Evolutionary conservation across 2,113 vertebrate genomes (phyloP), one percentile per base, ranked within the genome.

Genomic region (Anas platyrhynchos): DNA sequence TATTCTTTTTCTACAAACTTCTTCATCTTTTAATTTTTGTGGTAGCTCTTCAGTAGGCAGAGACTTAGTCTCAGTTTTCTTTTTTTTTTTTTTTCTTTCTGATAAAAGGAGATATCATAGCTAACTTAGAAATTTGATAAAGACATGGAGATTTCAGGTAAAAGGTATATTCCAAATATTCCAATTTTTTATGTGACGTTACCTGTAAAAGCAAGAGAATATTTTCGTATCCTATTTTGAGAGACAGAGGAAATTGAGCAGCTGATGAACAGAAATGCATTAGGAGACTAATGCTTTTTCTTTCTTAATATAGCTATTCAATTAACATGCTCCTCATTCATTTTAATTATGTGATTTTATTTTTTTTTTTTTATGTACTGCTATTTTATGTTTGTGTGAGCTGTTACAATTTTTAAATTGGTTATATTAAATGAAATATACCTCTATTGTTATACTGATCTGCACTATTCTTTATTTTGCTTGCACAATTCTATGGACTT

Each of bases 211-310:
- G 36, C 29, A 82, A 72, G n/a, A 86, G 43, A 78, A 72, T 93
- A 78, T 94, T 92, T 92, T 92, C 56, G 75, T 82, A 89, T 93
- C 83, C 77, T 92, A 34, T 81, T 92, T 75, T 82, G 62, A 89
- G 73, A 93, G 32, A 83, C 22, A 93, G 61, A 94, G 81, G 74
- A 92, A 95, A 95, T 73, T 82, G 62, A 84, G 54, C 56, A 87
- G 48, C 48, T 94, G 86, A 68, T 79, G 58, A 93, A 86, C 54
- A 31, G 26, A 86, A 94, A 65, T 76, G 29, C 14, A 56, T 84
- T 68, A 82, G 23, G 43, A 0, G 0, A 68, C 5, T 82, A 34
- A 34, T n/a, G 38, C 2, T 62, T 89, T 93, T 91, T 38, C 23
- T 86, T 90, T 84, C 86, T 84, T 72, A 91, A 90, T 84, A 61